Percentiles rank a stretch among this genome's conserved stretches.
phyloP scores from a whole-genome alignment of 2,113 vertebrate species.

The Climacteris rufus region DNA sequence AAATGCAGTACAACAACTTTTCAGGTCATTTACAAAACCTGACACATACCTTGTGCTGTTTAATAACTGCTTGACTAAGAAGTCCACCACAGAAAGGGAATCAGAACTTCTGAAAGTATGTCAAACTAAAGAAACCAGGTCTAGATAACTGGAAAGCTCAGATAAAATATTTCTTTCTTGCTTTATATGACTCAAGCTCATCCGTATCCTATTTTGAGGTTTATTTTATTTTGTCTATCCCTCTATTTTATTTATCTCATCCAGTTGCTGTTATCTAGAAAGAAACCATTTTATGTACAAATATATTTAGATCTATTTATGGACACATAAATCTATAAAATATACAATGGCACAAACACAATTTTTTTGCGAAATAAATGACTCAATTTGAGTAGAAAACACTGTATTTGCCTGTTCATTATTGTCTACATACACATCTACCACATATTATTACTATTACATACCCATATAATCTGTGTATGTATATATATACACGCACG shows the following conservation, averaged over 20 bases:
- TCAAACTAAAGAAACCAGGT: not conserved
- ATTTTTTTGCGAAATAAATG: not conserved
- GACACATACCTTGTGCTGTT: not conserved
- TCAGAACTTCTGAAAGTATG: not conserved
- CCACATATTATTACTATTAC: slow-evolving; percentile 13
- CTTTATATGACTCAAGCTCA: not conserved
- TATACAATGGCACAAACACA: not conserved
- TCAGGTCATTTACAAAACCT: not conserved
- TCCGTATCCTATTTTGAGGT: not conserved
- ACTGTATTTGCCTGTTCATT: not conserved
- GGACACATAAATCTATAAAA: not conserved
- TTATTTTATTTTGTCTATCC: not conserved
- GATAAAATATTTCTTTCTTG: not conserved
- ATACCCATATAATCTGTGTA: not conserved
- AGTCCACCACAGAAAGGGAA: not conserved
- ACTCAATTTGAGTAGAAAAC: not conserved
- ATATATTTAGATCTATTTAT: not conserved
- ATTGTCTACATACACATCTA: not conserved
- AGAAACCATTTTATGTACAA: not conserved
- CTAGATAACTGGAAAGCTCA: not conserved
- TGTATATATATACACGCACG: not conserved
- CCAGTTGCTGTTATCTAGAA: not conserved
- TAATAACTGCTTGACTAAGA: not conserved
- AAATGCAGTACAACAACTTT: not conserved
- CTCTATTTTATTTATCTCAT: not conserved